Conservation (phyloP, 2,888 invertebrate genomes). For the Zygaena filipendulae region DNA sequence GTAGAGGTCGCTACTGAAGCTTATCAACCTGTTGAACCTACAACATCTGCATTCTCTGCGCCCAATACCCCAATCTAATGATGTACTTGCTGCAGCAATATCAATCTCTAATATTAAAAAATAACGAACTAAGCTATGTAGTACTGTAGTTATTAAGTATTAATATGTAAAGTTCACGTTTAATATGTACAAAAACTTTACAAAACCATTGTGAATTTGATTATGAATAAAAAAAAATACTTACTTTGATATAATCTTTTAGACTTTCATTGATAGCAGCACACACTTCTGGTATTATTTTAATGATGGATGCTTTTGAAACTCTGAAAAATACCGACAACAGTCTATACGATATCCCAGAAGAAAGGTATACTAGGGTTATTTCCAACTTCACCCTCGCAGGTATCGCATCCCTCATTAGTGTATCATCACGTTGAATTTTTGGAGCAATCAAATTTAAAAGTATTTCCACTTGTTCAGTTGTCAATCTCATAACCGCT, state of each 20-base stretch:
- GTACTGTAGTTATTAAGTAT: conserved; percentile 4
- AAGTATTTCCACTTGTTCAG: conserved; percentile 13
- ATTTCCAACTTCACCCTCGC: neutral
- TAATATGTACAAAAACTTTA: conserved; percentile 1
- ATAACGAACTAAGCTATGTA: conserved; percentile 12
- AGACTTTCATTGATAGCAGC: conserved; percentile 3
- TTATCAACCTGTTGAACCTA: conserved; percentile 12
- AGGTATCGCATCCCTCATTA: conserved; percentile 21
- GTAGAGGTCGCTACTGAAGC: conserved; percentile 11
- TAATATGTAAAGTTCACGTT: conserved; percentile 1
- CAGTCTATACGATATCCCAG: neutral
- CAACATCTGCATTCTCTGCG: conserved; percentile 11
- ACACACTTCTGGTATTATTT: conserved; percentile 2
- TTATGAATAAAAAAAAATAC: conserved; percentile 3
- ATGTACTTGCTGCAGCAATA: conserved; percentile 13
- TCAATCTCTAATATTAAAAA: conserved; percentile 12
- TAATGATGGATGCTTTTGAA: conserved; percentile 2
- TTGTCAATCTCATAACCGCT: conserved; percentile 13
- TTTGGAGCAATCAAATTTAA: conserved; percentile 12
- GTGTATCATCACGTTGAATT: conserved; percentile 20
- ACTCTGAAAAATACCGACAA: neutral
- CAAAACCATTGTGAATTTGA: neutral
- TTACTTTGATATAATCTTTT: conserved; percentile 6
- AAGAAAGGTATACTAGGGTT: conserved; percentile 1
- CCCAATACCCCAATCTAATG: conserved; percentile 11